Conservation (phyloP, 2,888 invertebrate genomes). For the Lasioglossum zephyrum region DNA sequence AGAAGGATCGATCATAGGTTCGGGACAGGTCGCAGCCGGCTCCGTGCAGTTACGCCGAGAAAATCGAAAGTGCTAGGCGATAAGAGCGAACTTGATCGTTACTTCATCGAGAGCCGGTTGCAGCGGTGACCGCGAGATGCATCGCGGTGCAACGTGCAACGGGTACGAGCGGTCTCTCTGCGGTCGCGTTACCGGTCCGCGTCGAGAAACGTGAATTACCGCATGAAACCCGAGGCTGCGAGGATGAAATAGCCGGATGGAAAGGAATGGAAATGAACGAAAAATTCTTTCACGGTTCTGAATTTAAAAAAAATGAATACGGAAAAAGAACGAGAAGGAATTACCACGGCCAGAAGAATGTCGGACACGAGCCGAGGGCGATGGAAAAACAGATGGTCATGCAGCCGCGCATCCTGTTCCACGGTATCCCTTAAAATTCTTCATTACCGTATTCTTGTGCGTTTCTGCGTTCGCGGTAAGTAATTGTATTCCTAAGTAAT, state of each 20-base stretch:
- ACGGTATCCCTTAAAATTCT: background rate
- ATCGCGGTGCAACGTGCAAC: conserved; percentile 31
- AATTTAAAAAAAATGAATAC: background rate
- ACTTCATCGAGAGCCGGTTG: conserved; percentile 32
- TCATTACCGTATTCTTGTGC: background rate
- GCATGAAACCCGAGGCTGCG: conserved; percentile 49
- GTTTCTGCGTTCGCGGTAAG: background rate
- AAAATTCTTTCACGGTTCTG: conserved; percentile 3
- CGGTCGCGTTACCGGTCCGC: conserved; percentile 56
- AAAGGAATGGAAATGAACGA: conserved; percentile 19
- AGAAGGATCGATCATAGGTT: background rate
- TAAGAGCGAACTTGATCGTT: conserved; percentile 51
- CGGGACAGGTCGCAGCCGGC: background rate
- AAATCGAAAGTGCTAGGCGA: conserved; percentile 53
- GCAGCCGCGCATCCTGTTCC: background rate
- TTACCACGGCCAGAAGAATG: background rate
- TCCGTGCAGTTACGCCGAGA: background rate
- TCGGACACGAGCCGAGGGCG: background rate
- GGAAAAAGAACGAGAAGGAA: background rate
- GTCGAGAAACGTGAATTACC: conserved; percentile 54
- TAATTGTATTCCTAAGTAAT: background rate
- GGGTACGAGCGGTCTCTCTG: conserved; percentile 42
- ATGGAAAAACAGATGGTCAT: conserved; percentile 5
- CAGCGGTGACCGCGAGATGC: conserved; percentile 45
- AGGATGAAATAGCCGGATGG: conserved; percentile 14